Percentiles rank a stretch among this genome's conserved stretches.
These are phyloP conservation scores for Xiphias gladius DNA, from an alignment of 2,113 vertebrate species.

Conservation along the genomic window DNA sequence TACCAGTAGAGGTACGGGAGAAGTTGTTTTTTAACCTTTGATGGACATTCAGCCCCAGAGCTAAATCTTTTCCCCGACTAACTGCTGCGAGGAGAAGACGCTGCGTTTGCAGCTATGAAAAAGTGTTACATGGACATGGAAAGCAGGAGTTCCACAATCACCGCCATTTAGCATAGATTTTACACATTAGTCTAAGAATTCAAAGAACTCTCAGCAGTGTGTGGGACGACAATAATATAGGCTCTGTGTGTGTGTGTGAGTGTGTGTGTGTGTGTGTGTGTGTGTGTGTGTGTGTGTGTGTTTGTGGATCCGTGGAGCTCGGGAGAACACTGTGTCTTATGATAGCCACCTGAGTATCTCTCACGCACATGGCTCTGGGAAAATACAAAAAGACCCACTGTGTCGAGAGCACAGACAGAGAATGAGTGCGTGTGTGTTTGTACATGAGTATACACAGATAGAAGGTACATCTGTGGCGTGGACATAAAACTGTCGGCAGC, in stretches of 20 bases:
- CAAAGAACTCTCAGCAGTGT: background rate
- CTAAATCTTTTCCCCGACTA: background rate
- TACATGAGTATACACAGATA: background rate
- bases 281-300: slow-evolving; percentile 23
- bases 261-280: slow-evolving; percentile 1
- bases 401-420: slow-evolving; percentile 34
- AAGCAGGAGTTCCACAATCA: background rate
- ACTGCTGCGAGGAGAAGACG: background rate
- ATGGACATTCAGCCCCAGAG: background rate
- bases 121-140: background rate
- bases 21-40: background rate
- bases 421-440: background rate
- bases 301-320: slow-evolving; percentile 40
- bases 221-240: background rate
- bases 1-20: too few relatives aligned
- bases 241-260: slow-evolving; percentile 10
- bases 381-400: slow-evolving; percentile 74
- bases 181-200: background rate
- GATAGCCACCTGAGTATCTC: slow-evolving; percentile 82
- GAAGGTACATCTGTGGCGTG: slow-evolving; percentile 46
- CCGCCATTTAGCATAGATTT: background rate
- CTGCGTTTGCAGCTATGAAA: background rate
- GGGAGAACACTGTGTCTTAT: slow-evolving; percentile 71
- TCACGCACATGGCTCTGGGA: slow-evolving; percentile 59
- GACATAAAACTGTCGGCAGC: slow-evolving; percentile 53